A percentile compares a stretch with the other conserved stretches of the same genome.
Evolutionary conservation across 2,888 invertebrate species (phyloP).

Genomic region (Hyposoter didymator): DNA sequence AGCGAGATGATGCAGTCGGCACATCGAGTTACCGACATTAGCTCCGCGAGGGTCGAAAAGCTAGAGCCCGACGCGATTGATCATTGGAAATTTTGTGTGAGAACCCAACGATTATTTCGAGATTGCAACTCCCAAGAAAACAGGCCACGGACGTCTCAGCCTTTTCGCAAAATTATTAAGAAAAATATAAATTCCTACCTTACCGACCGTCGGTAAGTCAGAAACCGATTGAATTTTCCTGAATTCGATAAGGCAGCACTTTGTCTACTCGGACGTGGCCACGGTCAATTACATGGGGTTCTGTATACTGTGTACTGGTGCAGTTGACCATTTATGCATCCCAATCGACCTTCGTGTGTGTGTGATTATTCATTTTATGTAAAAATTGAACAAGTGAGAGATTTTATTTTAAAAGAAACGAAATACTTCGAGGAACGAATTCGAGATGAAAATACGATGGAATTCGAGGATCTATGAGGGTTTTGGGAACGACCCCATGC

Average conservation of each 20-base stretch:
- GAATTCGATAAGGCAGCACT: neutral
- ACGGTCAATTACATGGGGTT: neutral
- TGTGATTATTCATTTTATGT: neutral
- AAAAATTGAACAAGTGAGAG: neutral
- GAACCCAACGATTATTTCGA: neutral
- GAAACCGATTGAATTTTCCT: neutral
- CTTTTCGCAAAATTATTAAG: neutral
- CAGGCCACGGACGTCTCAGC: neutral
- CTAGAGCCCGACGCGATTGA: neutral
- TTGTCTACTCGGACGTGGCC: neutral
- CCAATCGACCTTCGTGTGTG: neutral
- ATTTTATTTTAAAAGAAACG: neutral
- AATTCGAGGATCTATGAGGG: neutral
- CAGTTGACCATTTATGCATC: neutral
- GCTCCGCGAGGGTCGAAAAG: neutral
- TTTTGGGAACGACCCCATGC: neutral
- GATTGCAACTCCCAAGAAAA: neutral
- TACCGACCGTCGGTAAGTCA: constrained; percentile 42
- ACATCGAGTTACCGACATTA: neutral
- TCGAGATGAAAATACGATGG: neutral
- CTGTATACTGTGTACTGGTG: neutral
- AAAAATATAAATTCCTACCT: neutral
- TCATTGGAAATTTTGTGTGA: neutral
- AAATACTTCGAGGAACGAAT: neutral
- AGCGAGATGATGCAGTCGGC: neutral